phyloP scores from a whole-genome alignment of 2,797 vertebrate genomes.

The Syndactyla subalaris region DNA sequence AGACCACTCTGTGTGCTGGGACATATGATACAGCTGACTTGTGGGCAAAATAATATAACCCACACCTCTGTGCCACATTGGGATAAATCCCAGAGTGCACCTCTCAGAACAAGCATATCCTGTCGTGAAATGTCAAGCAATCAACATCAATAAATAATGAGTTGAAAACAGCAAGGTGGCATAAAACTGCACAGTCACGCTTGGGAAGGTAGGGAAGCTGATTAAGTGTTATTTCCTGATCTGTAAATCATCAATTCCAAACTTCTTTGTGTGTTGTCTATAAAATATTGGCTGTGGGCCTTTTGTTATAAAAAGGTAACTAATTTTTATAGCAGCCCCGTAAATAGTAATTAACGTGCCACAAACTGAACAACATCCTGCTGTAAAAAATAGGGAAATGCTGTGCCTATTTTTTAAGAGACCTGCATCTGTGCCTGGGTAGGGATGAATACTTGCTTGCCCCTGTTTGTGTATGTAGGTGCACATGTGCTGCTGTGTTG shows the following conservation, averaged over 20 bases:
- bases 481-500: neutral
- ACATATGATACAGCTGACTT: conserved; percentile 40
- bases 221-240: conserved; percentile 80
- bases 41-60: conserved; percentile 23
- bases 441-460: neutral
- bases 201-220: conserved; percentile 58
- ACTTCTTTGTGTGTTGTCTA: conserved; percentile 63
- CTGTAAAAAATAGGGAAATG: conserved; percentile 43
- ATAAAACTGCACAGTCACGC: conserved; percentile 31
- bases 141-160: conserved; percentile 65
- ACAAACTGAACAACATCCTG: conserved; percentile 67
- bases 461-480: neutral
- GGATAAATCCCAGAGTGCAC: conserved; percentile 58
- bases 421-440: neutral
- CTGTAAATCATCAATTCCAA: conserved; percentile 78
- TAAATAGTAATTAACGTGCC: conserved; percentile 74
- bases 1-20: conserved; percentile 1
- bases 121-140: conserved; percentile 51
- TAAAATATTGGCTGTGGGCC: conserved; percentile 72
- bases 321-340: conserved; percentile 68
- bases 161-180: conserved; percentile 57
- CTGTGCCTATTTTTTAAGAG: conserved; percentile 15
- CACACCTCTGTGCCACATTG: neutral
- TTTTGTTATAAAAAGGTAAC: conserved; percentile 74
- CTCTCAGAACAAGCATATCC: conserved; percentile 48